These are phyloP conservation scores for Tragelaphus eurycerus DNA, from an alignment of 2,797 vertebrate species.

Conservation along the genomic window DNA sequence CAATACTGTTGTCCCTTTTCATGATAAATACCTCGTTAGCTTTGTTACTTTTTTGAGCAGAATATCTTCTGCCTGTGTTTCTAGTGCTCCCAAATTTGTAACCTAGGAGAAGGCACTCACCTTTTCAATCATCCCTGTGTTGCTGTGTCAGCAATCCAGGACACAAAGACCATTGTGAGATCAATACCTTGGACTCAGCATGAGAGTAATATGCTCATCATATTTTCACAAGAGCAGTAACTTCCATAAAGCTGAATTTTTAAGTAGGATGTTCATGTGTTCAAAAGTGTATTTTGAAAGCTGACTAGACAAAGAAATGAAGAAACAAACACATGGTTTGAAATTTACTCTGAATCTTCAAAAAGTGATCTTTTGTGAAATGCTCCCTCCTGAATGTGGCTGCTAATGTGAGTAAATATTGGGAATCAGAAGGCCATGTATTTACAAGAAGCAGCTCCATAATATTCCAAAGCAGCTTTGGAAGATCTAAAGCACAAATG, in stretches of 20 bases:
- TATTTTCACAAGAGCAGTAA: not conserved
- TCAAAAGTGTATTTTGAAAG: conserved; percentile 30
- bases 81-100: not conserved
- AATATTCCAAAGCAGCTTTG: not conserved
- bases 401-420: not conserved
- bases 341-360: not conserved
- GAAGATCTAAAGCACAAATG: not conserved
- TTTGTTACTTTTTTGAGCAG: not conserved
- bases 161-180: not conserved
- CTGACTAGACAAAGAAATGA: not conserved
- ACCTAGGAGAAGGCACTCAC: not conserved
- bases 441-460: not conserved
- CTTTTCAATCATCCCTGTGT: not conserved
- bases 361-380: not conserved
- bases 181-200: not conserved
- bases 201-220: not conserved
- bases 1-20: not conserved
- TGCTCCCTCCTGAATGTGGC: not conserved
- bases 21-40: not conserved
- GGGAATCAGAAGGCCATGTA: not conserved
- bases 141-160: not conserved
- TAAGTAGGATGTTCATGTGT: not conserved
- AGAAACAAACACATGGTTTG: not conserved
- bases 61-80: not conserved
- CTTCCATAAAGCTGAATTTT: conserved; percentile 1